phyloP scores from a whole-genome alignment of 2,888 invertebrate species.

The Drosophila flavopinicola region DNA sequence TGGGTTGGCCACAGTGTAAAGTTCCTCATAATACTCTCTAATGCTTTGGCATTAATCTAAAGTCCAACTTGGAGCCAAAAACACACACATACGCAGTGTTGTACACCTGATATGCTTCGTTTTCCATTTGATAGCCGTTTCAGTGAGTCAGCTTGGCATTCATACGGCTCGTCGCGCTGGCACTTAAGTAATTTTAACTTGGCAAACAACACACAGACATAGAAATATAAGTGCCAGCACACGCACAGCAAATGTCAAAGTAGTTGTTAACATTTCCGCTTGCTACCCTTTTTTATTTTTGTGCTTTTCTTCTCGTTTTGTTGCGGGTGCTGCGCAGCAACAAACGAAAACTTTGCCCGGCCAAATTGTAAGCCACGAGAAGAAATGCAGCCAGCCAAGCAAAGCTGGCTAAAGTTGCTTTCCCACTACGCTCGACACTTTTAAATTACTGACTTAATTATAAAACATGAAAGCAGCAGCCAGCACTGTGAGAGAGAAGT shows the following conservation, averaged over 20 bases:
- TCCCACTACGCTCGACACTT: slow-evolving; percentile 64
- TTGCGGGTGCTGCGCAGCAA: slow-evolving; percentile 34
- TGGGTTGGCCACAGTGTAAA: slow-evolving; percentile 42
- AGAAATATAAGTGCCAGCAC: slow-evolving; percentile 8
- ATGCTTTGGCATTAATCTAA: slow-evolving; percentile 69
- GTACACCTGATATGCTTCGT: slow-evolving; percentile 25
- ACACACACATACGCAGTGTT: slow-evolving; percentile 1
- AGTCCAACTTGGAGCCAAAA: slow-evolving; percentile 42
- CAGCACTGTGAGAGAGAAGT: neutral
- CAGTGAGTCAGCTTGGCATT: slow-evolving; percentile 46
- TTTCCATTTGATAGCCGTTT: slow-evolving; percentile 47
- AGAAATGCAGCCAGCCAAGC: slow-evolving; percentile 58
- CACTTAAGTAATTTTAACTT: slow-evolving; percentile 74
- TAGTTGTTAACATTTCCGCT: slow-evolving; percentile 78
- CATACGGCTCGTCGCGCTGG: slow-evolving; percentile 64
- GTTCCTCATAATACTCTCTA: slow-evolving; percentile 59
- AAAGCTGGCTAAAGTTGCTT: slow-evolving; percentile 60
- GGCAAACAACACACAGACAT: slow-evolving; percentile 45
- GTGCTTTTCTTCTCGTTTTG: slow-evolving; percentile 13
- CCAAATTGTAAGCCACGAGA: slow-evolving; percentile 70
- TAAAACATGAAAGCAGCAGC: slow-evolving; percentile 68
- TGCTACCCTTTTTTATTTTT: slow-evolving; percentile 8
- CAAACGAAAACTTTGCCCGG: slow-evolving; percentile 58
- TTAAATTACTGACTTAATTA: slow-evolving; percentile 78
- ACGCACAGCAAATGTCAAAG: slow-evolving; percentile 72